Base-by-base conservation (phyloP, 2,113 vertebrate genomes). In the Opisthocomus hoazin region DNA sequence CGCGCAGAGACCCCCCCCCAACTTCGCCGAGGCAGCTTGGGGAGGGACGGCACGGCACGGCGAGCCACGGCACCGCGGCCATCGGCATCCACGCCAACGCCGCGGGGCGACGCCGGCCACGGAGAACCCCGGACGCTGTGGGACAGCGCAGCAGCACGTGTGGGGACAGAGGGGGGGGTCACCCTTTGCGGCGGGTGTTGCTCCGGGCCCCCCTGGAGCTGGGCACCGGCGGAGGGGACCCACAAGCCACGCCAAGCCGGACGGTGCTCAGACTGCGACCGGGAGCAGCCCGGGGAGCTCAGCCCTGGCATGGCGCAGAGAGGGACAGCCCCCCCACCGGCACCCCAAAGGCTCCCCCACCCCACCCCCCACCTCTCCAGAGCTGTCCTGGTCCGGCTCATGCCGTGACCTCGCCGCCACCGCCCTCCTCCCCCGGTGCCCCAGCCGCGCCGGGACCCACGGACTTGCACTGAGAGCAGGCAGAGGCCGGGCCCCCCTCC, bases 401-500 rank as follows among this genome's bases (percentile, higher is more conserved):
- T 6, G 66, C 91, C 7, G 2, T 11, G 23, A 15, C 14, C 6
- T 29, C 11, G 5, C 63, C 21, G 2, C 20, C 34, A 4, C n/a
- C 5, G 1, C 53, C 60, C 46, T 39, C 48, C 56, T 15, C 17
- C 21, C 6, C 68, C 12, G 16, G 69, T 7, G 19, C 78, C 63
- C 3, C 36, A 4, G 41, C 37, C 1, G 66, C 27, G 36, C 68
- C 12, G 37, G 94, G 89, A 93, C 84, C 54, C 64, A 48, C 11
- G 57, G 95, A 95, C 95, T 94, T 93, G 96, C 96, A 96, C 92
- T 97, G 95, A 92, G 91, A 89, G 83, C 92, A 41, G 94, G 57
- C 2, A 43, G 96, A 53, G 1, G 5, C 71, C 6, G 34, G 69
- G 63, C 70, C 8, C 12, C 0, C 1, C 5, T 13, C 70, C 61